Conservation (phyloP, 2,888 invertebrate species). For the Phalera bucephala region DNA sequence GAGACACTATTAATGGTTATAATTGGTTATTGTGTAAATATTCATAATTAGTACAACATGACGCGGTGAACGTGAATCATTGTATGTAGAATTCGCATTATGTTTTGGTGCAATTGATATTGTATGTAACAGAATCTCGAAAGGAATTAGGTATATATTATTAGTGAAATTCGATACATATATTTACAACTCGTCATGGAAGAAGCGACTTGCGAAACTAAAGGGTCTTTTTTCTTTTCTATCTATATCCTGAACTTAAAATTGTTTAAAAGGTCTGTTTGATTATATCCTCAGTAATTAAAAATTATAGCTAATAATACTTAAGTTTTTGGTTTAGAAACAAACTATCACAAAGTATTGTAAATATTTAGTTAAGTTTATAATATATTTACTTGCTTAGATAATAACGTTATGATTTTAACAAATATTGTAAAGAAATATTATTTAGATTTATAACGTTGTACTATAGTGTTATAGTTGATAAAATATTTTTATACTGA, state of each 20-base stretch:
- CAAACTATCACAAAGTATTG: conserved; percentile 7
- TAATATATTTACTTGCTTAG: conserved; percentile 6
- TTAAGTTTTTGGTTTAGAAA: too few relatives aligned
- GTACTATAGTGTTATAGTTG: conserved; percentile 32
- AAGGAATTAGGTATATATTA: too few relatives aligned
- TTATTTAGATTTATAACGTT: conserved; percentile 18
- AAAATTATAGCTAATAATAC: too few relatives aligned
- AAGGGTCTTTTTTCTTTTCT: too few relatives aligned
- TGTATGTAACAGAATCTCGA: conserved; percentile 15
- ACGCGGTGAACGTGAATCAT: neutral
- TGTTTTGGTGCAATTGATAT: neutral
- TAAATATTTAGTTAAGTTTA: conserved; percentile 19
- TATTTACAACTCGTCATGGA: too few relatives aligned
- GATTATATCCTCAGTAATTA: too few relatives aligned
- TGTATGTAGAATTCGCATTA: neutral
- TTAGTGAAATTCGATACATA: too few relatives aligned
- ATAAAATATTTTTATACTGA: conserved; percentile 51
- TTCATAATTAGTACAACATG: neutral
- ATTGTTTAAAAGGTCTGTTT: too few relatives aligned
- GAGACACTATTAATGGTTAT: neutral
- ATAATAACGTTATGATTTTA: conserved; percentile 14
- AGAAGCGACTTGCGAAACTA: too few relatives aligned
- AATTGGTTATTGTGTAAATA: conserved; percentile 15
- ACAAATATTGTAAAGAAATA: conserved; percentile 21
- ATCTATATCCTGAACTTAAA: too few relatives aligned